Evolutionary conservation across 1,140 invertebrate species (phyloP).

Genomic region (Idris sp.): DNA sequence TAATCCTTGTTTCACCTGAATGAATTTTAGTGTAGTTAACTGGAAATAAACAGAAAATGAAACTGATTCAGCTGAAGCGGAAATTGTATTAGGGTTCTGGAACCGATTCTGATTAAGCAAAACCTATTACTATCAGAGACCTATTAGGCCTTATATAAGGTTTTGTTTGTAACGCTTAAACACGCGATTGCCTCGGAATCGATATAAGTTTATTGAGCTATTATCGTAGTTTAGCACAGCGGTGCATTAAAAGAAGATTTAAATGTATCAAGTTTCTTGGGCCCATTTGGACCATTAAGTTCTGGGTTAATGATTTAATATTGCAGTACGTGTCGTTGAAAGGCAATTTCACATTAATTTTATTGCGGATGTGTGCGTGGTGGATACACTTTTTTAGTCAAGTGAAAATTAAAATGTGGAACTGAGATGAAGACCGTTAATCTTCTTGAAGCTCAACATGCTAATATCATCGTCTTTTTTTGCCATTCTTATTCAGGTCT

Average conservation of each 20-base stretch:
- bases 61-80: constrained; percentile 31
- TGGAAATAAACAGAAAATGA: constrained; percentile 26
- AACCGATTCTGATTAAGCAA: constrained; percentile 39
- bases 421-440: not conserved
- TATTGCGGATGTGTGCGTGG: constrained; percentile 2
- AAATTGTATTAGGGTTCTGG: constrained; percentile 34
- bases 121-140: constrained; percentile 48
- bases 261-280: constrained; percentile 30
- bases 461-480: too few species aligned
- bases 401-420: constrained; percentile 16
- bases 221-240: constrained; percentile 26
- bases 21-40: constrained; percentile 12
- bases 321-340: not conserved
- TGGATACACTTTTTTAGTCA: constrained; percentile 14
- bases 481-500: too few species aligned
- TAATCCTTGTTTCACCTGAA: constrained; percentile 23
- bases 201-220: constrained; percentile 37
- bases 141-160: constrained; percentile 45
- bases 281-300: not conserved
- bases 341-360: constrained; percentile 21
- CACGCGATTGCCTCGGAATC: constrained; percentile 33
- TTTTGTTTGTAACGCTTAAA: constrained; percentile 46
- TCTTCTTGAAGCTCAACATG: not conserved
- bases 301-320: constrained; percentile 25
- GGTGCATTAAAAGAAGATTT: constrained; percentile 36